Conservation (phyloP, 92 coral and sea anemone genomes). For the Bergia sp. region DNA sequence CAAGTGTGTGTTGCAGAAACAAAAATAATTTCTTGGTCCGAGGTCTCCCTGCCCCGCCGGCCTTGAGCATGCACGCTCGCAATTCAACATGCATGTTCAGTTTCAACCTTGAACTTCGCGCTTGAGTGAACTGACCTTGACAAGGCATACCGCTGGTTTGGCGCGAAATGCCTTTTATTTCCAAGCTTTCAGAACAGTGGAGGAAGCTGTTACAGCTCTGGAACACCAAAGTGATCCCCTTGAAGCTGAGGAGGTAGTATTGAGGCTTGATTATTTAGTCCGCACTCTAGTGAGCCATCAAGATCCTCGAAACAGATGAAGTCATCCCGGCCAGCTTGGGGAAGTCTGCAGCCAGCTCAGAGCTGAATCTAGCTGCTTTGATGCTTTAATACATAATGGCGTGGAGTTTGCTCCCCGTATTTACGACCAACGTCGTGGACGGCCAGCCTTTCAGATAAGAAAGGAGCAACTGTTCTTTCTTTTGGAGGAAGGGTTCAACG, state of each 20-base stretch:
- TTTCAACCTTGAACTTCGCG: too few species aligned
- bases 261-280: conserved; percentile 48
- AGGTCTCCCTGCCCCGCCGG: too few species aligned
- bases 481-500: background rate
- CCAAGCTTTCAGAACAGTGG: conserved; percentile 19
- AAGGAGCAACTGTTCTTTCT: background rate
- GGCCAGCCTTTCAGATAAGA: conserved; percentile 19
- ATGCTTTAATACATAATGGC: background rate
- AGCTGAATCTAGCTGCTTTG: background rate
- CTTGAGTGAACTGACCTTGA: too few species aligned
- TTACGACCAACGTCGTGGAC: conserved; percentile 16
- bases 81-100: too few species aligned
- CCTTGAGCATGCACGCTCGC: too few species aligned
- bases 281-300: conserved; percentile 42
- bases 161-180: background rate
- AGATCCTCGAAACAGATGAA: conserved; percentile 44
- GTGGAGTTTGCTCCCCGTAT: conserved; percentile 33
- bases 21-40: too few species aligned
- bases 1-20: too few species aligned
- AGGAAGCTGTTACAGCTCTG: background rate
- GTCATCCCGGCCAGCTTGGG: conserved; percentile 8
- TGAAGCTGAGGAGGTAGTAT: conserved; percentile 32
- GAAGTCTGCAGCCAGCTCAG: conserved; percentile 23
- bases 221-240: conserved; percentile 13
- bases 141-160: background rate